phyloP scores from a whole-genome alignment of 37 sponge, comb jelly and placozoan genomes.

The Tethya wilhelma region DNA sequence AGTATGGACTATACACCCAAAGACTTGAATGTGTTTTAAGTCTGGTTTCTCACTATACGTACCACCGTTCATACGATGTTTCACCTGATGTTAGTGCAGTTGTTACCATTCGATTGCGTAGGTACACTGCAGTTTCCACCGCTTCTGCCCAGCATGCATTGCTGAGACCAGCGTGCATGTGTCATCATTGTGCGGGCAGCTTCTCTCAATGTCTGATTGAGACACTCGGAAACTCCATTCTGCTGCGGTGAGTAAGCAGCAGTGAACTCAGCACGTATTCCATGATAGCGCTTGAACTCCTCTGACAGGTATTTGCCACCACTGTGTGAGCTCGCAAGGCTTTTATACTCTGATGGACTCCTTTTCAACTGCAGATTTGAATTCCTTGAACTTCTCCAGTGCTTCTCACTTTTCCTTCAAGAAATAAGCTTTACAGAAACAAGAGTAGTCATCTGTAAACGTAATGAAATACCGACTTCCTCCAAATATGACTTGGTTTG shows the following conservation, averaged over 20 bases:
- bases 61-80: no score
- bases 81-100: no score
- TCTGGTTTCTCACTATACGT: no score
- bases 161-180: no score
- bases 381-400: constrained; percentile 48
- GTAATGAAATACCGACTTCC: constrained; percentile 57
- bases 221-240: constrained; percentile 42
- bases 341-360: constrained; percentile 22
- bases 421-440: constrained; percentile 48
- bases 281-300: constrained; percentile 39
- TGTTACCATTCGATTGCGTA: no score
- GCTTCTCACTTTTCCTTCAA: constrained; percentile 44
- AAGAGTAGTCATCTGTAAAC: constrained; percentile 59
- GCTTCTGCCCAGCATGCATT: no score
- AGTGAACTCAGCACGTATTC: constrained; percentile 41
- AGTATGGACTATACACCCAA: no score
- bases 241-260: constrained; percentile 46
- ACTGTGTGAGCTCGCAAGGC: constrained; percentile 31
- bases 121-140: no score
- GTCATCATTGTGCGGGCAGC: constrained; percentile 43
- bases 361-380: constrained; percentile 35
- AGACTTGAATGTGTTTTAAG: no score
- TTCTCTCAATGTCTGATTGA: constrained; percentile 57
- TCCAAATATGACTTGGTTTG: constrained; percentile 48
- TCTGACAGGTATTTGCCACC: constrained; percentile 47